Percentiles rank a stretch among this genome's conserved stretches.
Evolutionary conservation across 2,797 vertebrate genomes (phyloP).

Genomic region (Lycodopsis pacificus): DNA sequence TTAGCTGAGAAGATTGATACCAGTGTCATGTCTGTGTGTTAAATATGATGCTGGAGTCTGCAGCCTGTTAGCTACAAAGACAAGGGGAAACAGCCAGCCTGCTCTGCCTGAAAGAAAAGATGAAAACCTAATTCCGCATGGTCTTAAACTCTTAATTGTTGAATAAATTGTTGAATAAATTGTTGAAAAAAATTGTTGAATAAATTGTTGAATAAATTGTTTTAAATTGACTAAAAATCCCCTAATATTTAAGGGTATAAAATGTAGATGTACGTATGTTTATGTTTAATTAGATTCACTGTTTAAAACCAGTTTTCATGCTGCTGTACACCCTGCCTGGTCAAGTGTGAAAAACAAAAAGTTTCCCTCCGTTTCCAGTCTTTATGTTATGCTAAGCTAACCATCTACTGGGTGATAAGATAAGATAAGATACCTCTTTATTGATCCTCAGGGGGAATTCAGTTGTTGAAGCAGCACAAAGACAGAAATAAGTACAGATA

Average conservation of each 20-base stretch:
- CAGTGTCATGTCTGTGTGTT: neutral
- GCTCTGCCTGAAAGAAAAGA: neutral
- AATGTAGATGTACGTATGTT: no score
- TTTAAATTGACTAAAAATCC: neutral
- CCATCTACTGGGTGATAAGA: neutral
- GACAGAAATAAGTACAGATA: neutral
- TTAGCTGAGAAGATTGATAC: neutral
- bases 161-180: neutral
- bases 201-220: neutral
- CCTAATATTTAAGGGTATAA: no score
- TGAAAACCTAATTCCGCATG: neutral
- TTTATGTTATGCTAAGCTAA: neutral
- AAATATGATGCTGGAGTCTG: neutral
- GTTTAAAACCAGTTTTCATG: neutral
- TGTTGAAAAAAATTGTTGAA: neutral
- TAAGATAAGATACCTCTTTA: neutral
- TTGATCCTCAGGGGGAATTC: neutral
- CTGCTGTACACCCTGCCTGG: no score
- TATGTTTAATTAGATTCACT: no score
- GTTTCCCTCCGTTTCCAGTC: neutral
- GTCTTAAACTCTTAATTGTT: neutral
- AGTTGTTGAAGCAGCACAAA: neutral
- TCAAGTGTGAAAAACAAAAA: no score
- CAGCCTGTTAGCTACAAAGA: neutral
- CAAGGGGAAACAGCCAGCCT: neutral